phyloP scores from a whole-genome alignment of 1,140 invertebrate species.

The Acromyrmex echinatior region DNA sequence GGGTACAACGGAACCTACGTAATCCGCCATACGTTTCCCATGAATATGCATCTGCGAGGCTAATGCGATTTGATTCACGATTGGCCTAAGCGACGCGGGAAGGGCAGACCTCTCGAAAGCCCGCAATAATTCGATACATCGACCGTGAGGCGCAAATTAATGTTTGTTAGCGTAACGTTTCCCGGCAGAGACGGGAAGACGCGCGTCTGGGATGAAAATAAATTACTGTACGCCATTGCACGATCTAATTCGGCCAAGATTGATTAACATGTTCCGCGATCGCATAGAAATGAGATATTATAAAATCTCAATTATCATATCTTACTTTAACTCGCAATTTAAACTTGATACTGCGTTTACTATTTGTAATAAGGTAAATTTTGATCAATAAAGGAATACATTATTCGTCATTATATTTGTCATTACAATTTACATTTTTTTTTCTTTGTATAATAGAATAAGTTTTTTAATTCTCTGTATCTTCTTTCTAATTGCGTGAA shows the following conservation, averaged over 20 bases:
- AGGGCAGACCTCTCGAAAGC: constrained; percentile 71
- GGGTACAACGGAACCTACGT: constrained; percentile 80
- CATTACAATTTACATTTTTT: neutral
- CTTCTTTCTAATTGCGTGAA: neutral
- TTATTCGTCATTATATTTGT: neutral
- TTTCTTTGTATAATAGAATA: neutral
- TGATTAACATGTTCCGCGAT: constrained; percentile 37
- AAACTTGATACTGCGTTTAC: neutral
- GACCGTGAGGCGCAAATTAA: constrained; percentile 77
- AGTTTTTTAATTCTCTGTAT: neutral
- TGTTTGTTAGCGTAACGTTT: constrained; percentile 77
- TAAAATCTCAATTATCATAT: constrained; percentile 24
- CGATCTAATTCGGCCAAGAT: constrained; percentile 22
- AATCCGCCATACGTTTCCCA: constrained; percentile 84
- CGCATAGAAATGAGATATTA: constrained; percentile 35
- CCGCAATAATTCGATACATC: constrained; percentile 78
- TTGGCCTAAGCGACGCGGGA: constrained; percentile 71
- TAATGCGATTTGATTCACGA: constrained; percentile 86
- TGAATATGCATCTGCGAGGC: constrained; percentile 85
- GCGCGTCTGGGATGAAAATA: constrained; percentile 69
- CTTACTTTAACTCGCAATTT: neutral
- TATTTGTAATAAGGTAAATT: neutral
- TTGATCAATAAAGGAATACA: too few relatives aligned
- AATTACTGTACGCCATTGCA: constrained; percentile 57
- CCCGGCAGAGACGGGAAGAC: constrained; percentile 44